Base-by-base conservation (phyloP, 2,113 vertebrate species). In the Entelurus aequoreus region DNA sequence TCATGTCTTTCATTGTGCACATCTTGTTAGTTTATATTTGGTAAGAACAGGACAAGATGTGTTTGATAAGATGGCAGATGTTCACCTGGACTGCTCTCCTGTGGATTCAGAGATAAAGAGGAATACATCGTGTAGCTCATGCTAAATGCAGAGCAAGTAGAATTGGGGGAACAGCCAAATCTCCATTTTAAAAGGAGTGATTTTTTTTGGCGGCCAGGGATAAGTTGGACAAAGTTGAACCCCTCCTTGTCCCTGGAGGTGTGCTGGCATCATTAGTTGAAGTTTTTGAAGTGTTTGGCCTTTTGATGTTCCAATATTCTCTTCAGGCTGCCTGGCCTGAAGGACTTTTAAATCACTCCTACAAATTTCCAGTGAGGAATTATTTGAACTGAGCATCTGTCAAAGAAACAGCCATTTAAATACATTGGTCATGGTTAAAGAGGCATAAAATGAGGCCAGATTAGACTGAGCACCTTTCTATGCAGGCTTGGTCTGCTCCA, bases 391-490 rank as follows among this genome's bases (percentile, higher is more conserved):
- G 80, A 87, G 87, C 84, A 89, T 90, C 88, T 89, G 89, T 89
- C 86, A 86, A 89, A 90, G 87, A 89, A 89, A 87, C 87, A 81
- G 84, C 82, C 85, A 84, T 90, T 90, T 90, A 92, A 91, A 91
- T 89, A 90, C 87, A 88, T 88, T 87, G 87, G 91, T 91, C 89
- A 86, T 80, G 82, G 89, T 89, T 90, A 90, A 91, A 89, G 78
- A 90, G 88, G 85, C 91, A 88, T 90, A 92, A 92, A 92, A 92
- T 92, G 85, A 92, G 87, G 86, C 71, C 77, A 86, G 89, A 90
- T 92, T 92, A 91, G 85, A 80, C 79, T 68, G 82, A 84, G 85
- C 84, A 90, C 90, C 88, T 89, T 87, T 86, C 73, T 82, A 75
- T 83, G 76, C 74, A 67, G 79, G 64, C 70, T 69, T 62, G 48